phyloP scores from a whole-genome alignment of 1,140 invertebrate genomes.

The Halictus rubicundus region DNA sequence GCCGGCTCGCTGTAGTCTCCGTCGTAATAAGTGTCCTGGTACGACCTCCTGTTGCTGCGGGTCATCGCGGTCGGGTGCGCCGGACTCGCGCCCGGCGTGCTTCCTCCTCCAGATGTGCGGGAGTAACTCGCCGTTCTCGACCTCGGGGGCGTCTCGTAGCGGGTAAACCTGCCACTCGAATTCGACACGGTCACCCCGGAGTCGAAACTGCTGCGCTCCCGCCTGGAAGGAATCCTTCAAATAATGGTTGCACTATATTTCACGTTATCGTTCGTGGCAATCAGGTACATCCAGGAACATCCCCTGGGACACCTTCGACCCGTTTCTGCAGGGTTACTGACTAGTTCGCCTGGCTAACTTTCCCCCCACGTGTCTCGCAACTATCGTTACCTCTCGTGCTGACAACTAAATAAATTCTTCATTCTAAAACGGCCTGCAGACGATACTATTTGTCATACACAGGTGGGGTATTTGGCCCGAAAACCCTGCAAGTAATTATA shows the following conservation, averaged over 20 bases:
- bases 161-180: slow-evolving; percentile 76
- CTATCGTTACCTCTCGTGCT: too few species aligned
- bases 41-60: slow-evolving; percentile 72
- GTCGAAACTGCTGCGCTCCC: slow-evolving; percentile 76
- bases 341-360: too few species aligned
- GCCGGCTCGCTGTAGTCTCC: slow-evolving; percentile 79
- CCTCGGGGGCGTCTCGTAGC: slow-evolving; percentile 78
- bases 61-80: slow-evolving; percentile 77
- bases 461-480: too few species aligned
- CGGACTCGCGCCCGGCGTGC: slow-evolving; percentile 77
- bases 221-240: slow-evolving; percentile 68
- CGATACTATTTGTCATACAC: too few species aligned
- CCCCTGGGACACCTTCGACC: not conserved
- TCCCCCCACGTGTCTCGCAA: too few species aligned
- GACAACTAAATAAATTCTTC: too few species aligned
- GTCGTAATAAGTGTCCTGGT: slow-evolving; percentile 78
- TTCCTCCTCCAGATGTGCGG: slow-evolving; percentile 74
- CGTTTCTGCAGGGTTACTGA: not conserved
- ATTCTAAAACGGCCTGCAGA: too few species aligned
- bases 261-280: not conserved
- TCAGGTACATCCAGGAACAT: not conserved
- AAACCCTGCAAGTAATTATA: too few species aligned
- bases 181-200: slow-evolving; percentile 76
- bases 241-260: slow-evolving; percentile 52
- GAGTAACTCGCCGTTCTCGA: slow-evolving; percentile 78